Evolutionary conservation across 2,888 invertebrate species (phyloP).

Genomic region (Trachelus tabidus): DNA sequence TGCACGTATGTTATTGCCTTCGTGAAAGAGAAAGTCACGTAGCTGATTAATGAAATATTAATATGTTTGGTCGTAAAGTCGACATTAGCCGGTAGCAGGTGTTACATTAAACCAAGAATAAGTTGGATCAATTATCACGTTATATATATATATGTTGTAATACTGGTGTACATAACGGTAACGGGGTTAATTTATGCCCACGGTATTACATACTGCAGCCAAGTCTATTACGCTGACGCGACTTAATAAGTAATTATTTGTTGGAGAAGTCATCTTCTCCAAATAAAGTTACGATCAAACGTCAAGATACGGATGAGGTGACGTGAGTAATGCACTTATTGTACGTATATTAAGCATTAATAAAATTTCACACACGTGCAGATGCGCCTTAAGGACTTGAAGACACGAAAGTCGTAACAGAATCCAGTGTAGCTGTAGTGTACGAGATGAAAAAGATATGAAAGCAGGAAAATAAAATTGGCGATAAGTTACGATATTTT

Average conservation of each 20-base stretch:
- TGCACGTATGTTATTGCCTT: not conserved
- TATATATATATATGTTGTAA: not conserved
- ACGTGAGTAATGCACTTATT: not conserved
- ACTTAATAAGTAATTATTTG: not conserved
- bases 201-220: not conserved
- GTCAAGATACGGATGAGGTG: no score
- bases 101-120: not conserved
- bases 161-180: not conserved
- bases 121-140: not conserved
- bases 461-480: not conserved
- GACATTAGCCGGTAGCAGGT: not conserved
- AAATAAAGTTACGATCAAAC: not conserved
- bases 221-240: not conserved
- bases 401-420: not conserved
- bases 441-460: not conserved
- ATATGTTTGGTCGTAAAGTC: not conserved
- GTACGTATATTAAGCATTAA: not conserved
- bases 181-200: not conserved
- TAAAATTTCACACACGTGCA: not conserved
- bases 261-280: not conserved
- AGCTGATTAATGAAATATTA: not conserved
- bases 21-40: not conserved
- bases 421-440: not conserved
- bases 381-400: not conserved
- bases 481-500: not conserved